Evolutionary conservation across 64 coral and sea anemone species (phyloP), one percentile per base, ranked within the genome.

Genomic region (Porites lutea): DNA sequence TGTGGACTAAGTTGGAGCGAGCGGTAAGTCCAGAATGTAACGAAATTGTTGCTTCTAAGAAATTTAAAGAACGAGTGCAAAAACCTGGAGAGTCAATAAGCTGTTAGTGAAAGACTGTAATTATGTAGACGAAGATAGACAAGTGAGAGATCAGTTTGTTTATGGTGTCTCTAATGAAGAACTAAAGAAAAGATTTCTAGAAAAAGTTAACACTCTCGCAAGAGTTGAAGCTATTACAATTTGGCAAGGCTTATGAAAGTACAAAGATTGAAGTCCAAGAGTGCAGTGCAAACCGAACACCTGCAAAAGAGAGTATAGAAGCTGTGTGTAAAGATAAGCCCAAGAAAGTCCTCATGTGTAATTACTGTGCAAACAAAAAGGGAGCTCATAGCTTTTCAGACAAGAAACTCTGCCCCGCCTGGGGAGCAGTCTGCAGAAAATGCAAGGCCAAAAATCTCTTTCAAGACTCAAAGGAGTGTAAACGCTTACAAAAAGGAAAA

Each of bases 51-150:
- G n/a, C n/a, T n/a, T n/a, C n/a, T n/a, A n/a, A n/a, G n/a, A n/a
- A n/a, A n/a, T n/a, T n/a, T n/a, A n/a, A n/a, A n/a, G n/a, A n/a
- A n/a, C n/a, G n/a, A n/a, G n/a, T n/a, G 2, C 52, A 80, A 59
- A 80, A 80, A 52, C 44, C 46, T 80, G 52, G 49, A 80, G 77
- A 80, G 77, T 6, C 77, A 80, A 80, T 80, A 3, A 57, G 52
- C n/a, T 80, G 77, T 55, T 80, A 18, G 77, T 57, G 48, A 80
- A 55, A 57, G 77, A 80, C 52, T 80, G 77, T 59, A 80, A 80
- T 57, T 80, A 80, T 52, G 44, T 52, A n/a, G 77, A 80, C 52
- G 77, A 80, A 55, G 77, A 80, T 22, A 50, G 77, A 52, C 77
- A 80, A 52, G 77, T 80, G n/a, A 52, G 52, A 80, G 77, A 80